Conservation (phyloP, 2,797 vertebrate genomes). For the Poeciliopsis infans region DNA sequence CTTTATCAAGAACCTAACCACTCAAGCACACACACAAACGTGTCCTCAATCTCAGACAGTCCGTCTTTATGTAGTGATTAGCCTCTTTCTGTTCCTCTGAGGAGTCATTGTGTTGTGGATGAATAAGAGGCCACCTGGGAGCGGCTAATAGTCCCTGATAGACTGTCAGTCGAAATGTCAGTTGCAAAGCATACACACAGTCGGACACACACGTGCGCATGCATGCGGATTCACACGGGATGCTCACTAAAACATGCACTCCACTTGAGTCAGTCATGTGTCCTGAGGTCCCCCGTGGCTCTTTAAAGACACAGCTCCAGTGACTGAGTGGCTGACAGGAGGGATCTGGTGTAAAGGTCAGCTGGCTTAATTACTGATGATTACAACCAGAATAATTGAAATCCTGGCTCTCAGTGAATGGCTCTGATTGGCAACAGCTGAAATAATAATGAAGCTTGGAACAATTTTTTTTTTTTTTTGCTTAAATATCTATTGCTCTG, state of each 20-base stretch:
- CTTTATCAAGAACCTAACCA: constrained; percentile 29
- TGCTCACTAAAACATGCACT: constrained; percentile 17
- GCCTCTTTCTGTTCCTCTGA: constrained; percentile 68
- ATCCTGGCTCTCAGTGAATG: constrained; percentile 71
- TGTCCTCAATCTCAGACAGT: constrained; percentile 54
- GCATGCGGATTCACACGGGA: constrained; percentile 6
- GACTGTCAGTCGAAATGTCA: constrained; percentile 74
- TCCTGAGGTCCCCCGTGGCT: constrained; percentile 46
- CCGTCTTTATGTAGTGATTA: constrained; percentile 69
- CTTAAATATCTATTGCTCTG: constrained; percentile 46
- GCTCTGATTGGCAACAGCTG: constrained; percentile 66
- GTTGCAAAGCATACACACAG: constrained; percentile 43
- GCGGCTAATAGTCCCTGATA: constrained; percentile 74
- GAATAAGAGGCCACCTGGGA: constrained; percentile 77
- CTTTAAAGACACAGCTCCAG: constrained; percentile 54
- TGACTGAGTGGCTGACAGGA: constrained; percentile 61
- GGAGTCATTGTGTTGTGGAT: constrained; percentile 72
- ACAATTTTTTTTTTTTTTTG: constrained; percentile 64
- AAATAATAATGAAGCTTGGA: constrained; percentile 71
- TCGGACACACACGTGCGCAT: constrained; percentile 7
- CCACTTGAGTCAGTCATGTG: constrained; percentile 65
- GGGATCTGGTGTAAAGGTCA: constrained; percentile 78
- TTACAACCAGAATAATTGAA: constrained; percentile 74
- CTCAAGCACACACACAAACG: constrained; percentile 13
- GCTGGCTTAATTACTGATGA: constrained; percentile 73